Evolutionary conservation across 2,797 vertebrate species (phyloP).

Genomic region (Tauraco hartlaubi): DNA sequence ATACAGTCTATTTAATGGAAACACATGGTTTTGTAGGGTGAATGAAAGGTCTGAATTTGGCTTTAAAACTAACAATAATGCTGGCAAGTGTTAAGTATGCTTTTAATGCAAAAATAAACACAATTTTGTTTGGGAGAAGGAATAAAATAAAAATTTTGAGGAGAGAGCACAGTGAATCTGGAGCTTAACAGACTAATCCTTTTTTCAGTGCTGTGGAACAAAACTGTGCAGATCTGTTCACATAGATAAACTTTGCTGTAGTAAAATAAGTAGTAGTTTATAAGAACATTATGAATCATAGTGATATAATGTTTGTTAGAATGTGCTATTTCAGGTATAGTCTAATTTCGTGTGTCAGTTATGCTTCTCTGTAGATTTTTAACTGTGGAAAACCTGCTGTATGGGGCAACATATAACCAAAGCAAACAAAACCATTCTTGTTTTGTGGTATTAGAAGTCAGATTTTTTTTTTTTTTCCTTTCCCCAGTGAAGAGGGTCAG

Average conservation of each 20-base stretch:
- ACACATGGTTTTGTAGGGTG: not conserved
- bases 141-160: not conserved
- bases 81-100: not conserved
- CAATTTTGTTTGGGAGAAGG: not conserved
- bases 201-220: not conserved
- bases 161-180: not conserved
- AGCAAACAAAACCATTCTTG: not conserved
- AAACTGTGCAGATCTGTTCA: not conserved
- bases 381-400: not conserved
- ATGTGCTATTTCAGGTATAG: not conserved
- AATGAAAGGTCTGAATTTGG: not conserved
- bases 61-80: not conserved
- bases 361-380: not conserved
- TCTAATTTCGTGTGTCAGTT: not conserved
- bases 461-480: fast-evolving
- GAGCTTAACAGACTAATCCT: not conserved
- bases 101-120: not conserved
- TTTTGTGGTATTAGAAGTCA: not conserved
- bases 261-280: not conserved
- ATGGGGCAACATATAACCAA: not conserved
- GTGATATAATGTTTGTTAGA: not conserved
- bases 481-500: fast-evolving
- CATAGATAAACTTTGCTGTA: not conserved
- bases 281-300: not conserved
- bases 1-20: not conserved